A percentile compares a stretch with the other conserved stretches of the same genome.
Conservation (phyloP, 2,888 invertebrate species). For the Tiliacea aurago region DNA sequence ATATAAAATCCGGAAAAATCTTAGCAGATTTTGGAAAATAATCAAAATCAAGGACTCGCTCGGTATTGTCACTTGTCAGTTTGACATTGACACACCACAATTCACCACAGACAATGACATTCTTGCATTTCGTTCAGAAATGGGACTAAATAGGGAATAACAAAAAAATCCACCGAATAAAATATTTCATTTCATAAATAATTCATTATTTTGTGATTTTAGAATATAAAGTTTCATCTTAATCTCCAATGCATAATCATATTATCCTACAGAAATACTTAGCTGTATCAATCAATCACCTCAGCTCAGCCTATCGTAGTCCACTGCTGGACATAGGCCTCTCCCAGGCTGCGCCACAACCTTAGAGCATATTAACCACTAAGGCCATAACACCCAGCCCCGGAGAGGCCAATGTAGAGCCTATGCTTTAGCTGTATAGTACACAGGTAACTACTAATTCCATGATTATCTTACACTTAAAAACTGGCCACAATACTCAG, state of each 20-base stretch:
- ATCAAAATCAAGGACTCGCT: not conserved
- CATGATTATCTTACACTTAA: not conserved
- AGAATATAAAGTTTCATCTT: not conserved
- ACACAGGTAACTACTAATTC: not conserved
- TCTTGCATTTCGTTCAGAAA: not conserved
- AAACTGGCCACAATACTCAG: conserved; percentile 12
- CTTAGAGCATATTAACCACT: no score
- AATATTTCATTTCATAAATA: no score
- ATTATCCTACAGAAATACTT: not conserved
- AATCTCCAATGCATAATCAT: not conserved
- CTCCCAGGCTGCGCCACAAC: no score
- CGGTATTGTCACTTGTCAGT: not conserved
- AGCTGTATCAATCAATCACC: not conserved
- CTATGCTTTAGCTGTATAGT: no score
- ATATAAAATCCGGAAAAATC: not conserved
- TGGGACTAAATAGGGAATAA: not conserved
- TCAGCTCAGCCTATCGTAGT: no score
- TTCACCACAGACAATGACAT: not conserved
- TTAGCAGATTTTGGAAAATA: conserved; percentile 28
- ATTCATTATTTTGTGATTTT: no score
- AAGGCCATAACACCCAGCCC: no score
- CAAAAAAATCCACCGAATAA: not conserved
- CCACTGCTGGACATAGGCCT: no score
- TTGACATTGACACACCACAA: not conserved
- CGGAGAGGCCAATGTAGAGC: no score